Conservation (phyloP, 1,140 invertebrate species). For the Brachionus calyciflorus region DNA sequence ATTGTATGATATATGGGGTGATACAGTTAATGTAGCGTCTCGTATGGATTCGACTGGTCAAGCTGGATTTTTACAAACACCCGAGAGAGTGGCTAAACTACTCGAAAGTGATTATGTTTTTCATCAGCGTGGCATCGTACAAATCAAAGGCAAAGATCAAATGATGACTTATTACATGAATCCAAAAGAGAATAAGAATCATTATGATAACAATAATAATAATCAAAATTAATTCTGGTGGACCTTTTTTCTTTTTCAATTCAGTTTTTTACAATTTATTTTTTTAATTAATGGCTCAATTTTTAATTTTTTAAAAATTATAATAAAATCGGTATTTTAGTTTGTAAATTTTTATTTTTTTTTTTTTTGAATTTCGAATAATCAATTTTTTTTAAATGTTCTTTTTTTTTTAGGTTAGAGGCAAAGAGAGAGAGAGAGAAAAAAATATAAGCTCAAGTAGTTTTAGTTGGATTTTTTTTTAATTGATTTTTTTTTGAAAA, state of each 20-base stretch:
- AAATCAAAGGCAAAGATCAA: slow-evolving; percentile 60
- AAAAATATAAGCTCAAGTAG: no score
- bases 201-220: slow-evolving; percentile 38
- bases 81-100: slow-evolving; percentile 57
- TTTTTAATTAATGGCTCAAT: no score
- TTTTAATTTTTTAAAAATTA: background rate
- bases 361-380: no score
- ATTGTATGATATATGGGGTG: slow-evolving; percentile 97
- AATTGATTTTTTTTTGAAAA: no score
- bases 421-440: no score
- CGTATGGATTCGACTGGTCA: slow-evolving; percentile 78
- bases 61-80: slow-evolving; percentile 64
- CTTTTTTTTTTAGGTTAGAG: no score
- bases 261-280: slow-evolving; percentile 7
- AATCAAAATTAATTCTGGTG: slow-evolving; percentile 10
- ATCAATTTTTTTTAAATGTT: no score
- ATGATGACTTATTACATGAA: slow-evolving; percentile 68
- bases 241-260: background rate
- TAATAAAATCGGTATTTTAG: slow-evolving; percentile 40
- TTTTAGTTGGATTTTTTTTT: no score
- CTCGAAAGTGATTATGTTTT: slow-evolving; percentile 64
- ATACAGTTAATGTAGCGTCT: slow-evolving; percentile 93
- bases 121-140: slow-evolving; percentile 57
- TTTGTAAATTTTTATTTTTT: slow-evolving; percentile 31
- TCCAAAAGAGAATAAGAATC: slow-evolving; percentile 43